Conservation (phyloP, 2,113 vertebrate genomes). For the Oxyruncus cristatus region DNA sequence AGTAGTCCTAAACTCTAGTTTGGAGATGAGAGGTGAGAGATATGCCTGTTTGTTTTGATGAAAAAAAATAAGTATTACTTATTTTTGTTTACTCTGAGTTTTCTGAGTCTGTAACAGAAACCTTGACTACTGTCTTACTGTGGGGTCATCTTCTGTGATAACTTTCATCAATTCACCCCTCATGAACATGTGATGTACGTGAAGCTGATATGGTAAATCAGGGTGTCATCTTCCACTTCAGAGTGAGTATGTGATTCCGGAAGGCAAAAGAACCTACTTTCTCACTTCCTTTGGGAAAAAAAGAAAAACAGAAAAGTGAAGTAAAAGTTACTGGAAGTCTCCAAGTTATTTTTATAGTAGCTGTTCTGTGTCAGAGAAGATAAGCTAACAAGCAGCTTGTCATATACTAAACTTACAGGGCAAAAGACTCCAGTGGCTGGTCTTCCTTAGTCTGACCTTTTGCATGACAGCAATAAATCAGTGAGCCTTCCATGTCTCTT, state of each 20-base stretch:
- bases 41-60: neutral
- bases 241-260: neutral
- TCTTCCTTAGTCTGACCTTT: slow-evolving; percentile 50
- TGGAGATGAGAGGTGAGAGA: neutral
- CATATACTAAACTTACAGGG: neutral
- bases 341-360: neutral
- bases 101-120: neutral
- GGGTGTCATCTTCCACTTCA: neutral
- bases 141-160: neutral
- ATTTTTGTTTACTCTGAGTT: neutral
- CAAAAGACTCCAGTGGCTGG: neutral
- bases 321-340: neutral
- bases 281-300: neutral
- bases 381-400: neutral
- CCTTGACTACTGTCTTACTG: neutral
- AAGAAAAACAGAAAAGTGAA: neutral
- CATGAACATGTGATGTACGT: neutral
- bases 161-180: neutral
- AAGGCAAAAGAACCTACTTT: neutral
- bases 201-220: neutral
- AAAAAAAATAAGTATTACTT: neutral
- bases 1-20: neutral
- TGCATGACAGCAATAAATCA: slow-evolving; percentile 53
- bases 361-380: neutral
- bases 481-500: neutral